A percentile compares a stretch with the other conserved stretches of the same genome.
Evolutionary conservation across 2,797 vertebrate genomes (phyloP).

Genomic region (Sebastolobus altivelis): DNA sequence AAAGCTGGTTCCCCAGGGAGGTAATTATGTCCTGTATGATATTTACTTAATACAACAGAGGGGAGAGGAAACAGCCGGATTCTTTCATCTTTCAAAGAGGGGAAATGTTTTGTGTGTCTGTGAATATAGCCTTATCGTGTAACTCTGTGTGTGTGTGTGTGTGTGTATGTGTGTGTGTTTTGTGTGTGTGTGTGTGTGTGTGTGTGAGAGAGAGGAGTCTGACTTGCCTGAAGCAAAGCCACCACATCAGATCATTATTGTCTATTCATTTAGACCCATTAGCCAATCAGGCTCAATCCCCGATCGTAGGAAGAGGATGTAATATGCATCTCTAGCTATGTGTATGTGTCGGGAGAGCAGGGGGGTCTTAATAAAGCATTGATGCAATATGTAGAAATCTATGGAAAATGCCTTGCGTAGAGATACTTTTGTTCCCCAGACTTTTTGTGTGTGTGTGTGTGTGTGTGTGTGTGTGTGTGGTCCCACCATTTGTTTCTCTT

Average conservation of each 20-base stretch:
- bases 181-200: conserved; percentile 6
- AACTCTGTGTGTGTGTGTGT: conserved; percentile 2
- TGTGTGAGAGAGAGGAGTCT: conserved; percentile 9
- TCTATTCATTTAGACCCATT: conserved; percentile 68
- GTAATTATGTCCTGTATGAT: conserved; percentile 83
- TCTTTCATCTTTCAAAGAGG: conserved; percentile 74
- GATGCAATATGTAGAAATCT: conserved; percentile 70
- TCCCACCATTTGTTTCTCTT: conserved; percentile 98
- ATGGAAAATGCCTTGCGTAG: not conserved
- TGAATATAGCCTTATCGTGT: conserved; percentile 21
- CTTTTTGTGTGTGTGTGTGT: conserved; percentile 8
- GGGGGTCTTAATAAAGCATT: conserved; percentile 46
- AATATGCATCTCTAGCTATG: conserved; percentile 22
- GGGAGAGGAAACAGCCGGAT: conserved; percentile 44
- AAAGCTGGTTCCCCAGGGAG: conserved; percentile 69
- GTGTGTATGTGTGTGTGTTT: not conserved
- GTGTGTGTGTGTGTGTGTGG: conserved; percentile 23
- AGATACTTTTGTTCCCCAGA: not conserved
- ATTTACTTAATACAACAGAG: conserved; percentile 81
- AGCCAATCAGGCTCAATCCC: conserved; percentile 53
- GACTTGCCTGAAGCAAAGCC: conserved; percentile 67
- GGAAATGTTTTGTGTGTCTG: conserved; percentile 46
- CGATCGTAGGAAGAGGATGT: conserved; percentile 33
- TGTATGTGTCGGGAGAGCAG: conserved; percentile 16
- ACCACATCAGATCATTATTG: conserved; percentile 40